Conservation (phyloP, 2,113 vertebrate species). For the Neogale vison region DNA sequence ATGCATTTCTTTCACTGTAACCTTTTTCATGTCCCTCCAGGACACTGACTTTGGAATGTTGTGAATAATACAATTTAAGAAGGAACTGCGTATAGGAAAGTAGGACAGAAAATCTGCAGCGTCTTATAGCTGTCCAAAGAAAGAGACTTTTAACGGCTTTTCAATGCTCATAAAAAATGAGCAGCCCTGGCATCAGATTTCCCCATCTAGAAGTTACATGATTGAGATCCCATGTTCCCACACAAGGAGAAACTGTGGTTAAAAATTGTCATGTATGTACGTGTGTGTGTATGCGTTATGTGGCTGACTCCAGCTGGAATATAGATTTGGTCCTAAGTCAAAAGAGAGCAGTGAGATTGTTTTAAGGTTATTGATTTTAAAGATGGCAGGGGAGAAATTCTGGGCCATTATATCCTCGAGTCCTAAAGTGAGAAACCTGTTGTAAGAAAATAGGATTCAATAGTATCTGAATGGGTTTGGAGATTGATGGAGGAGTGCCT, state of each 20-base stretch:
- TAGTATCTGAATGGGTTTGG: conserved; percentile 33
- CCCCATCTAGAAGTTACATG: background rate
- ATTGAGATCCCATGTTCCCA: conserved; percentile 14
- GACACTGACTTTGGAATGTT: background rate
- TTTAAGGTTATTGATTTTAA: conserved; percentile 81
- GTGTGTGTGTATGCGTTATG: background rate
- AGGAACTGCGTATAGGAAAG: background rate
- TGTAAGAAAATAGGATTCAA: conserved; percentile 62
- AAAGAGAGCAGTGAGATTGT: conserved; percentile 68
- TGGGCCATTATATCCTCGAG: conserved; percentile 62
- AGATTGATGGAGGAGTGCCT: conserved; percentile 38
- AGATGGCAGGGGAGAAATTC: conserved; percentile 77
- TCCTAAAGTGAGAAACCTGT: conserved; percentile 75
- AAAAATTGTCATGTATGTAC: background rate
- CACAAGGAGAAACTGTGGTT: conserved; percentile 36
- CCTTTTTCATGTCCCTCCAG: background rate
- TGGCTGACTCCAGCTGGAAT: conserved; percentile 52
- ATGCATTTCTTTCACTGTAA: background rate
- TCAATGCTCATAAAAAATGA: background rate
- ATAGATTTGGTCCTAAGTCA: conserved; percentile 61
- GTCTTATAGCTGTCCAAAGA: background rate
- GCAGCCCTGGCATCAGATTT: background rate
- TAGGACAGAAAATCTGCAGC: conserved; percentile 22
- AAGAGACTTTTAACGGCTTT: conserved; percentile 20
- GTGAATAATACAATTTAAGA: background rate